A percentile compares a stretch with the other conserved stretches of the same genome.
Evolutionary conservation across 2,888 invertebrate species (phyloP).

Genomic region (Podotricha telesiphe): DNA sequence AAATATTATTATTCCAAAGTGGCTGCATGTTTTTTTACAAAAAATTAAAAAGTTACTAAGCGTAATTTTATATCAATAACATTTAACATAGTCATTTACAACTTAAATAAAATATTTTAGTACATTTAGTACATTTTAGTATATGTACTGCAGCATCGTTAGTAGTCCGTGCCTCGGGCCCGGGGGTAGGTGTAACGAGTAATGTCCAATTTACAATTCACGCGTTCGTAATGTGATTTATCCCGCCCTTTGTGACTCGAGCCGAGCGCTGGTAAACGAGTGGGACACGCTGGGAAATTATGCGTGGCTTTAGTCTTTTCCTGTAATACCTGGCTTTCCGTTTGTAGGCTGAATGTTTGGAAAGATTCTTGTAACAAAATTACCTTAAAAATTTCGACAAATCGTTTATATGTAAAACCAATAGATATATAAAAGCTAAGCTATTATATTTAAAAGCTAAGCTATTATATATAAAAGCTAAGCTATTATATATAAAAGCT

Average conservation of each 20-base stretch:
- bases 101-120: constrained; percentile 9
- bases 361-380: neutral
- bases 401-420: too few species aligned
- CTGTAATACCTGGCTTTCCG: constrained; percentile 6
- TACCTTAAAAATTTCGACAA: neutral
- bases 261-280: constrained; percentile 28
- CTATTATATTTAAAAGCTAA: too few species aligned
- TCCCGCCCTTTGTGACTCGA: constrained; percentile 73
- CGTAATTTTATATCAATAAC: too few species aligned
- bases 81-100: too few species aligned
- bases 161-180: constrained; percentile 44
- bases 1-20: too few species aligned
- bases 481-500: too few species aligned
- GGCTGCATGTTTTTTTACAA: too few species aligned
- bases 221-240: constrained; percentile 80
- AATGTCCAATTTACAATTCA: constrained; percentile 84
- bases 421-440: too few species aligned
- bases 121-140: constrained; percentile 30
- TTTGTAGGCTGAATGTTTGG: neutral
- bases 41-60: too few species aligned
- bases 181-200: constrained; percentile 69
- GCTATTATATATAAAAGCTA: too few species aligned
- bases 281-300: constrained; percentile 26
- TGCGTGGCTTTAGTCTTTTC: constrained; percentile 22
- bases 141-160: constrained; percentile 40